Conservation (phyloP, 2,888 invertebrate genomes). For the Galerucella pusilla region DNA sequence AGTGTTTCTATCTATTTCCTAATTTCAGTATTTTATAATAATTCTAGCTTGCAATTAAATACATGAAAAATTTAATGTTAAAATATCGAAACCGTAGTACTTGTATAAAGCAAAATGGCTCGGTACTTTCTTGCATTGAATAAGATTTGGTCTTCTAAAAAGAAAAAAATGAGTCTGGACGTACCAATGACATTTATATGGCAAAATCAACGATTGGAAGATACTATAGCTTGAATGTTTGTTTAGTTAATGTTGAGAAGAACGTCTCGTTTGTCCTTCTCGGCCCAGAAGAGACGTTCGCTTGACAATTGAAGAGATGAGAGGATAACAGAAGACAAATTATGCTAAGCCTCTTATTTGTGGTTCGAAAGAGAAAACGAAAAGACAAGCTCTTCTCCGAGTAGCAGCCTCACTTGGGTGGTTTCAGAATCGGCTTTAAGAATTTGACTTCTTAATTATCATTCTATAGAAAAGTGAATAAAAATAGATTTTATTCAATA, state of each 20-base stretch:
- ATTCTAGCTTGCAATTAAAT: no score
- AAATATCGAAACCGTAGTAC: no score
- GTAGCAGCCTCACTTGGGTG: conserved; percentile 21
- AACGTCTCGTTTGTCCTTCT: conserved; percentile 52
- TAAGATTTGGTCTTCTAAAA: neutral
- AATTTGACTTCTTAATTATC: neutral
- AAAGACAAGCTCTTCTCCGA: conserved; percentile 28
- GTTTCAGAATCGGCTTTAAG: conserved; percentile 14
- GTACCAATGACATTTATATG: conserved; percentile 34
- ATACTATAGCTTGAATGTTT: conserved; percentile 43
- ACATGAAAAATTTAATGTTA: no score
- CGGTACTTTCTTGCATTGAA: neutral
- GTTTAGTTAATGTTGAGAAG: conserved; percentile 50
- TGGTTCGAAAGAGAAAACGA: conserved; percentile 36
- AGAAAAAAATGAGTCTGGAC: conserved; percentile 20
- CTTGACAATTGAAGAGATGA: conserved; percentile 57
- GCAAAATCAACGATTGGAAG: conserved; percentile 33
- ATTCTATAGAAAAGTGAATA: no score
- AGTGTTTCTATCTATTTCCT: no score
- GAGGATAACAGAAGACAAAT: conserved; percentile 56
- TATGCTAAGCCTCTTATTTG: conserved; percentile 55
- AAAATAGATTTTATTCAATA: no score
- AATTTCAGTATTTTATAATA: no score
- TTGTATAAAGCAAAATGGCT: neutral
- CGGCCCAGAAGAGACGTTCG: conserved; percentile 42